Percentiles rank a stretch among this genome's conserved stretches.
phyloP scores from a whole-genome alignment of 1,140 invertebrate genomes.

The Lepeophtheirus salmonis region DNA sequence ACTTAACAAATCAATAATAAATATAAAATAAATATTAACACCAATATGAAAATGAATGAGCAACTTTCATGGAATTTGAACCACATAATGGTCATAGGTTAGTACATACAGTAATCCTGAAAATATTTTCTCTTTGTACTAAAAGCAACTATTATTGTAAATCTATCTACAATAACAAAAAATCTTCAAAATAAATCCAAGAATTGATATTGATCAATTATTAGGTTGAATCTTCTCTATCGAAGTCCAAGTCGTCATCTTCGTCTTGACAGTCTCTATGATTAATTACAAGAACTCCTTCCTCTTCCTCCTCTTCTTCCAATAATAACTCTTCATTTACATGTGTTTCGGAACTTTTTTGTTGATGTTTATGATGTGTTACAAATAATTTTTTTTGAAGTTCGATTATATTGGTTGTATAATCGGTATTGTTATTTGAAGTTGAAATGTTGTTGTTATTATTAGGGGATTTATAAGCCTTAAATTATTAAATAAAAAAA shows the following conservation, averaged over 20 bases:
- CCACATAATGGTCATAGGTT: too few species aligned
- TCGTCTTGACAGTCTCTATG: not conserved
- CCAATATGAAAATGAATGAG: too few species aligned
- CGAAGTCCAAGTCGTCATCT: not conserved
- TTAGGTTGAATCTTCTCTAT: slow-evolving; percentile 2
- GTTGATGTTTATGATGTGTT: not conserved
- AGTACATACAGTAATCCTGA: too few species aligned
- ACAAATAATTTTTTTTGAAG: not conserved
- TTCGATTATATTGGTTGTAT: not conserved
- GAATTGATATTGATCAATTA: too few species aligned
- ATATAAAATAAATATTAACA: too few species aligned
- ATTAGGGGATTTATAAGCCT: not conserved
- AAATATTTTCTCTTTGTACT: too few species aligned
- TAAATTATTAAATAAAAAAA: not conserved
- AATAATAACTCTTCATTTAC: not conserved
- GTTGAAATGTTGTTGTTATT: not conserved
- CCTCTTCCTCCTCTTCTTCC: slow-evolving; percentile 9
- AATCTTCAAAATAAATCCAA: too few species aligned
- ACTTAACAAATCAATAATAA: too few species aligned
- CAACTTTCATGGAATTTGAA: too few species aligned
- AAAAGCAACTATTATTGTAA: too few species aligned
- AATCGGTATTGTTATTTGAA: too few species aligned
- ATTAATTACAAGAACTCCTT: slow-evolving; percentile 9
- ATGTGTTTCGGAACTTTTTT: not conserved
- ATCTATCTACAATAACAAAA: too few species aligned